Evolutionary conservation across 2,113 vertebrate species (phyloP), one percentile per base, ranked within the genome.

Genomic region (Sinocyclocheilus maitianheensis): DNA sequence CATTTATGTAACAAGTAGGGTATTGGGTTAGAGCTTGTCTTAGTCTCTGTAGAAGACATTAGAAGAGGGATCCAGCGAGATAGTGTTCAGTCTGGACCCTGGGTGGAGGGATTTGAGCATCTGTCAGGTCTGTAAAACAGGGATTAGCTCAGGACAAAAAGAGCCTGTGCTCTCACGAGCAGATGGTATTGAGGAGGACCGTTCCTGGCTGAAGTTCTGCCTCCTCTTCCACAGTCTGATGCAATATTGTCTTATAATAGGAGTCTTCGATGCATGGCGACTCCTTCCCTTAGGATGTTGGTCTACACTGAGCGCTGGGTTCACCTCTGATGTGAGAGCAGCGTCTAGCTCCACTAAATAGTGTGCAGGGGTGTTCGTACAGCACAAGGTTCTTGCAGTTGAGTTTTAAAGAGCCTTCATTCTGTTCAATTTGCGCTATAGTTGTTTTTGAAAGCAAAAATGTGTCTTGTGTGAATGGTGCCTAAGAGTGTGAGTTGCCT

Each of bases 41-140:
- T 62, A 48, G 81, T 63, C 90, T 90, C 94, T 94, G 93, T 89
- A 81, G 89, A 93, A 94, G 89, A 89, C 93, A 94, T 94, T 93
- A 93, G 89, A 85, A 55, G 48, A 84, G 87, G 46, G 75, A 90
- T 92, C 30, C 69, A 91, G 91, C 90, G 88, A 82, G 69, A 63
- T 67, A 4, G 12, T 9, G 87, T 40, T 43, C 58, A 60, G 48
- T 24, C n/a, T 20, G 69, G 79, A 77, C 65, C 80, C 77, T 84
- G 60, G 76, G 71, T 71, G 51, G 53, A 84, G 88, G 84, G 72
- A 76, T 53, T 58, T 53, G 69, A 62, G 60, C 60, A 84, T 87
- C 84, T 85, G 84, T 82, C 72, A 62, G 72, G 83, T 84, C 84
- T 84, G 77, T 87, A 85, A 84, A 86, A 81, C 65, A 72, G 37